phyloP scores from a whole-genome alignment of 2,888 invertebrate species.

The Epsilonema sp. region DNA sequence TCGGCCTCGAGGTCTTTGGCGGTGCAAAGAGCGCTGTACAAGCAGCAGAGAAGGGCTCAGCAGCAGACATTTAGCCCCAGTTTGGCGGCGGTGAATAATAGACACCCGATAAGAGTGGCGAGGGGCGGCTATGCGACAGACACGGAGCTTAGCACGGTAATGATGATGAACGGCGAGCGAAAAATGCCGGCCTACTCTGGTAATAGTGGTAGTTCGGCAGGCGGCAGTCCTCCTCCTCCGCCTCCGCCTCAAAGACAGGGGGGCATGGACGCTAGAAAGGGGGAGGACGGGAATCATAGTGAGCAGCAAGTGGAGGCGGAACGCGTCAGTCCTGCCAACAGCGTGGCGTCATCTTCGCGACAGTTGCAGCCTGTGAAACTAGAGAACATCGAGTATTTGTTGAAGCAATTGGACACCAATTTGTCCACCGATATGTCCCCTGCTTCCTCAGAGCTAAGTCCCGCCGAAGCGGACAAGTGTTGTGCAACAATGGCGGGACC shows the following conservation, averaged over 20 bases:
- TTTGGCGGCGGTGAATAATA: too few relatives aligned
- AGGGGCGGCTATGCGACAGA: conserved; percentile 7
- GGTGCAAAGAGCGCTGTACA: background rate
- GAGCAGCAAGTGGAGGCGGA: background rate
- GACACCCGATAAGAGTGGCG: background rate
- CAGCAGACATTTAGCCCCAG: background rate
- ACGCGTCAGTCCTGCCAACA: conserved; percentile 11
- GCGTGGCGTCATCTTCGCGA: conserved; percentile 8
- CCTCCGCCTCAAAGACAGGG: background rate
- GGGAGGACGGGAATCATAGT: too few relatives aligned
- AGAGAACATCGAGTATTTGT: conserved; percentile 18
- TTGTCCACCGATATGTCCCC: background rate
- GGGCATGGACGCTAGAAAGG: background rate
- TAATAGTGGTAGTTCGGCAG: background rate
- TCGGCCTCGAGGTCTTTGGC: background rate
- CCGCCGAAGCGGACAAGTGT: conserved; percentile 6
- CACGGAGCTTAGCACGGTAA: conserved; percentile 5
- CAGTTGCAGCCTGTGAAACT: conserved; percentile 15
- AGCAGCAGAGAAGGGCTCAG: background rate
- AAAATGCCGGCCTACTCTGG: too few relatives aligned
- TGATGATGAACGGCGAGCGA: too few relatives aligned
- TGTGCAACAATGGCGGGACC: too few relatives aligned
- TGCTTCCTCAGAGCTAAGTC: conserved; percentile 3
- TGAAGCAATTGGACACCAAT: conserved; percentile 12
- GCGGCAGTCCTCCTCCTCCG: background rate